Base-by-base conservation (phyloP, 2,888 invertebrate genomes). In the Automeris io region DNA sequence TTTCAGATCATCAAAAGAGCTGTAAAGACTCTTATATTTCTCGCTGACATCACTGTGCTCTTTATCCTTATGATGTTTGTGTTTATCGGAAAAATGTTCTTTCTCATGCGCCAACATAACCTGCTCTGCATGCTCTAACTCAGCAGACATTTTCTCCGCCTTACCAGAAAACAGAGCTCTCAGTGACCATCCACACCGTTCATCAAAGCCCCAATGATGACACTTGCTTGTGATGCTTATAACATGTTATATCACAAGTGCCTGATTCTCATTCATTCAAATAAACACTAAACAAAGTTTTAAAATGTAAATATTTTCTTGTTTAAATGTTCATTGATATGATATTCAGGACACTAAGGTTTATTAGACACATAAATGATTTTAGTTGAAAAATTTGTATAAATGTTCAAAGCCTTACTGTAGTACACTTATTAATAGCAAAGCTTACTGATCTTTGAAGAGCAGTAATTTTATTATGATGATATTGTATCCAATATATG, bases 61-160 rank as follows among this genome's bases (percentile, higher is more conserved):
- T 56, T 71, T 76, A 37, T 75, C 68, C 52, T 69, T 70, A 42
- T 61, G 62, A 39, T 74, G 70, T 43, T 58, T 62, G 47, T 70
- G 70, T 62, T 80, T 82, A 69, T 74, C 75, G 50, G 71, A 68
- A 67, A 79, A 78, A 71, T 81, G 60, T 49, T 74, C 71, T 70
- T 80, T 82, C 61, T 85, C 85, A 61, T 86, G 85, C 69, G 70
- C 79, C 76, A 72, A 79, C 85, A 86, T 83, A 77, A 85, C 81
- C 82, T 86, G 80, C 76, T 83, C 83, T 34, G 85, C 85, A 70
- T 82, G 83, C 70, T 69, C 80, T 83, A 86, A 77, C 67, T 83
- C 85, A 65, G 72, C 80, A 68, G 83, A 70, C 82, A 85, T 75
- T 68, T 71, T 64, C 82, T 82, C 83, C 74, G 86, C 86, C 82